Base-by-base conservation (phyloP, 2,797 vertebrate species). In the Hephaestus fuliginosus region DNA sequence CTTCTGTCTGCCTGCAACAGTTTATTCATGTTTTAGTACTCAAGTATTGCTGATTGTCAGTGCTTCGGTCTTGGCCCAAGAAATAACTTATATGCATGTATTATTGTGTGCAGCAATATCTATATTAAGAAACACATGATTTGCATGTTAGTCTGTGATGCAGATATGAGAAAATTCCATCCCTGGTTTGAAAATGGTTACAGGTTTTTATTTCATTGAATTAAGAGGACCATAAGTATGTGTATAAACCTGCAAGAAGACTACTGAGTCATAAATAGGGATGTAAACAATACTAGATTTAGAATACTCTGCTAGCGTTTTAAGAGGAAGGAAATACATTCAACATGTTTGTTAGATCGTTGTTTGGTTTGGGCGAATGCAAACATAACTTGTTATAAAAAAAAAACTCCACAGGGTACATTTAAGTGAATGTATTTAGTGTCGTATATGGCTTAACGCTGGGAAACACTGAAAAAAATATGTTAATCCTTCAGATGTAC, bases 301-400 rank as follows among this genome's bases (percentile, higher is more conserved):
- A 39, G 43, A 53, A 52, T 43, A 25, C n/a, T 41, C 43, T 43
- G 51, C 22, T 43, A n/a, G 36, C 44, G n/a, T 67, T 62, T 75
- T 22, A 43, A 36, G 12, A 36, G 39, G 18, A 43, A 33, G 18
- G 20, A 51, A 36, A 30, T 1, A 4, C 43, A 18, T 65, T 49
- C 0, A 18, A 49, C 25, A 18, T 36, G 30, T 33, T 56, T 56
- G 20, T 14, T 64, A 58, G 33, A 52, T 11, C 25, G 25, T 25
- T 25, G 25, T 25, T 25, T 1, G 25, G 14, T 10, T 41, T 63
- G n/a, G 9, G 6, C 61, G 25, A 63, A 13, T 61, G 18, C 14
- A 55, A 55, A 63, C 20, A 12, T 53, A 28, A 41, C 8, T 43
- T n/a, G 5, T 51, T 70, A 36, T 36, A 14, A 46, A 10, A 66